phyloP scores from a whole-genome alignment of 92 coral and sea anemone species.

The Epizoanthus rinbou region DNA sequence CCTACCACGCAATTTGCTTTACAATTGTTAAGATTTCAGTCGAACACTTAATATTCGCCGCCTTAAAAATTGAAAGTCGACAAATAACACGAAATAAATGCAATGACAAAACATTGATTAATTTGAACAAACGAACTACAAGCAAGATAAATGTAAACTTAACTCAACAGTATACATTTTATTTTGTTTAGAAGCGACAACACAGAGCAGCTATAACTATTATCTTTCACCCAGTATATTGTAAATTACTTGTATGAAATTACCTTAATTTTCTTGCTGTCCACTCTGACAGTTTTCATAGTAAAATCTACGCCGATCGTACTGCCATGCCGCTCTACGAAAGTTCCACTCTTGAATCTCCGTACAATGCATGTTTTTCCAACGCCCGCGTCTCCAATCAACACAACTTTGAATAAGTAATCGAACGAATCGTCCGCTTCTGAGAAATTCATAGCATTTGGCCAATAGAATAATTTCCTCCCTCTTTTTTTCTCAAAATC shows the following conservation, averaged over 20 bases:
- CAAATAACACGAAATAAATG: too few relatives aligned
- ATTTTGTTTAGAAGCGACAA: too few relatives aligned
- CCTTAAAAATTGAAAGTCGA: too few relatives aligned
- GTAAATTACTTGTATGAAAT: background rate
- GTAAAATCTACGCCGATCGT: constrained; percentile 91
- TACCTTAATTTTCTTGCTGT: constrained; percentile 79
- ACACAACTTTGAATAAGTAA: constrained; percentile 85
- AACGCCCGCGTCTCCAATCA: constrained; percentile 92
- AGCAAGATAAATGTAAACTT: too few relatives aligned
- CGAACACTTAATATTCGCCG: too few relatives aligned
- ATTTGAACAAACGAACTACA: background rate
- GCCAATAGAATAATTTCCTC: background rate
- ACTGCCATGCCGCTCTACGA: constrained; percentile 82
- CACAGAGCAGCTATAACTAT: too few relatives aligned
- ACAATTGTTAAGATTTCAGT: too few relatives aligned
- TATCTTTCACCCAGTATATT: background rate
- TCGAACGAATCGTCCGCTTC: constrained; percentile 71
- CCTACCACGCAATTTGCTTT: too few relatives aligned
- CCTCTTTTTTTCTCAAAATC: constrained; percentile 24
- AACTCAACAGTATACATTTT: background rate
- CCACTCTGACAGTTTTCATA: constrained; percentile 79
- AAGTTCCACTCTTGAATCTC: constrained; percentile 82
- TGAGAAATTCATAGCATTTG: constrained; percentile 55
- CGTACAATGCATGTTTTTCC: constrained; percentile 92
- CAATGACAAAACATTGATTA: too few relatives aligned